Percentiles rank a stretch among this genome's conserved stretches.
Evolutionary conservation across 1,140 invertebrate genomes (phyloP).

Genomic region (Coptotermes formosanus): DNA sequence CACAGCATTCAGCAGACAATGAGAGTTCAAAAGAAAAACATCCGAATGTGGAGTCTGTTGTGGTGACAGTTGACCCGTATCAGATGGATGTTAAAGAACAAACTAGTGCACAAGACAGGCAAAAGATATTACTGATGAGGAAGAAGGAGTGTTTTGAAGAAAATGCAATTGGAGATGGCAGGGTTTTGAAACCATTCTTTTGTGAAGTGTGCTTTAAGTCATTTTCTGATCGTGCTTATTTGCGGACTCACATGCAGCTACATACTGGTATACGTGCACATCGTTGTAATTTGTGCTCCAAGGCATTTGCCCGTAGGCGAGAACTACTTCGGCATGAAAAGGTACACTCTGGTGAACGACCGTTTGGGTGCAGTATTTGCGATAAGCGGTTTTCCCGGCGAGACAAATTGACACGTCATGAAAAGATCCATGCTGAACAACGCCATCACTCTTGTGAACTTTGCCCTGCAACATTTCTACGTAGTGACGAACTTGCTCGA

Average conservation of each 20-base stretch:
- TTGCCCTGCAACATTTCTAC: slow-evolving; percentile 5
- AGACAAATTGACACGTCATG: slow-evolving; percentile 64
- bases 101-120: neutral
- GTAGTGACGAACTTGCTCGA: slow-evolving; percentile 20
- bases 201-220: slow-evolving; percentile 29
- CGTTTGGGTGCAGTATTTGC: slow-evolving; percentile 61
- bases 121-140: neutral
- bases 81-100: slow-evolving; percentile 4
- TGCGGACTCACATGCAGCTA: slow-evolving; percentile 25
- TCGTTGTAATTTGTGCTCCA: slow-evolving; percentile 59
- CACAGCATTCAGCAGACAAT: neutral
- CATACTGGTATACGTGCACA: slow-evolving; percentile 39
- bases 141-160: neutral
- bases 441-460: slow-evolving; percentile 5
- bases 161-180: neutral
- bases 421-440: slow-evolving; percentile 45
- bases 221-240: slow-evolving; percentile 26
- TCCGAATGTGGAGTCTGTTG: slow-evolving; percentile 13
- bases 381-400: slow-evolving; percentile 63
- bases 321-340: slow-evolving; percentile 62
- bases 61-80: slow-evolving; percentile 20
- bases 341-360: slow-evolving; percentile 59
- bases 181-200: neutral
- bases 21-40: neutral
- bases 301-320: slow-evolving; percentile 61